Evolutionary conservation across 1,140 invertebrate genomes (phyloP), one percentile per base, ranked within the genome.

Genomic region (Drosophila nannoptera): DNA sequence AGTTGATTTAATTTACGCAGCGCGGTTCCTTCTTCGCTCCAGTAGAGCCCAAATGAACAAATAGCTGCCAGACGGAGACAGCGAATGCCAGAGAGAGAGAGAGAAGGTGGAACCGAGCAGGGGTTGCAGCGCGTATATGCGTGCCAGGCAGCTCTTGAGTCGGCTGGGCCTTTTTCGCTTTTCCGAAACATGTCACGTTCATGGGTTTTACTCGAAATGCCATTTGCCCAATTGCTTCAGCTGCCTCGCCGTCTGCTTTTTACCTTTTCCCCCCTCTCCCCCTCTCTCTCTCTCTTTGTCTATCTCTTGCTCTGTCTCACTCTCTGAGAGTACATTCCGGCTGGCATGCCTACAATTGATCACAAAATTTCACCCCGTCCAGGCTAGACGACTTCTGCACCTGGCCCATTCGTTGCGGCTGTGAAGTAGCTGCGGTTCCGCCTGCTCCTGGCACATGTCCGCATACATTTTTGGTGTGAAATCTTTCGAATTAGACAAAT

Each of bases 191-290:
- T 67, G 76, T 84, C 80, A 84, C 80, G 80, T 84, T 80, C 68
- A 63, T 71, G 80, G 81, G 55, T 77, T 80, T 83, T 74, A 80
- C 76, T 77, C 73, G 61, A 77, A 84, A 84, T 72, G 69, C 80
- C 75, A 84, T 83, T 81, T 84, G 80, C 69, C 76, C 80, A 83
- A 83, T 78, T 78, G 75, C 73, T 70, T 66, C 22, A 22, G 22
- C 22, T 73, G 64, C 58, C 63, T 29, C 46, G 33, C 52, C 32
- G 29, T 8, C 29, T 22, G 73, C 54, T 43, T 49, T n/a, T 32
- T 11, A 38, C 5, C 11, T 4, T 3, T 7, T 38, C 35, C 38
- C 12, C 3, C 0, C 16, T 33, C 22, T 42, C 32, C 31, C 8
- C 42, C 52, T 6, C n/a, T 11, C 9, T 31, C 22, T 12, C 6